Evolutionary conservation across 2,888 invertebrate species (phyloP), one percentile per base, ranked within the genome.

Genomic region (Abscondita cerata): DNA sequence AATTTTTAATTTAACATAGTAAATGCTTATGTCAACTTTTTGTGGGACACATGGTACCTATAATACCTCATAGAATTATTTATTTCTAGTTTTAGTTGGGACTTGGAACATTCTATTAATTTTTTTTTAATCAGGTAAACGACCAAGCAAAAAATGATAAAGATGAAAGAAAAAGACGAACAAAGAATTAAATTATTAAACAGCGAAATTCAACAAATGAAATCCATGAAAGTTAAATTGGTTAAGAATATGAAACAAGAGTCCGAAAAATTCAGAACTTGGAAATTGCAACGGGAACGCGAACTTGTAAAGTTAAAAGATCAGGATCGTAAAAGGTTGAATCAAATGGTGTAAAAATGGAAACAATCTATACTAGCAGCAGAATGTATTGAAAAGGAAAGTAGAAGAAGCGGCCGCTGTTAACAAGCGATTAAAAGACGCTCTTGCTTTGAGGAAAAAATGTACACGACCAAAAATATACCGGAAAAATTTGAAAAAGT

Each of bases 351-450:
- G n/a, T n/a, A 6, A 88, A 88, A 73, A 88, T 95, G 85, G 90
- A 93, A 79, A 84, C 86, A 1, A 82, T 90, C 25, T 90, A 94
- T 73, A 85, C 83, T 52, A 91, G 92, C 93, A 95, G 72, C 90
- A 92, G 73, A 91, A 87, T 69, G 95, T 96, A 1, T 84, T 93
- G 6, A 92, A 91, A 71, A 84, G 95, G 33, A 95, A 95, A 80
- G 90, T 95, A 76, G 95, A 96, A 79, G 94, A 95, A 79, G 93
- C 93, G 0, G 87, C 89, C 25, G 92, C 94, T 0, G 87, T 92
- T 9, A 95, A 94, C 70, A 94, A 91, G 77, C 82, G 94, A 53
- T 83, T 93, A 1, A 92, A 92, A 85, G 88, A 89, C 72, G 88
- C 89, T 0, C 72, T 91, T 15, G 86, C 88, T 1, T 77, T 86